phyloP scores from a whole-genome alignment of 1,140 invertebrate genomes.

The Danaus melanippus region DNA sequence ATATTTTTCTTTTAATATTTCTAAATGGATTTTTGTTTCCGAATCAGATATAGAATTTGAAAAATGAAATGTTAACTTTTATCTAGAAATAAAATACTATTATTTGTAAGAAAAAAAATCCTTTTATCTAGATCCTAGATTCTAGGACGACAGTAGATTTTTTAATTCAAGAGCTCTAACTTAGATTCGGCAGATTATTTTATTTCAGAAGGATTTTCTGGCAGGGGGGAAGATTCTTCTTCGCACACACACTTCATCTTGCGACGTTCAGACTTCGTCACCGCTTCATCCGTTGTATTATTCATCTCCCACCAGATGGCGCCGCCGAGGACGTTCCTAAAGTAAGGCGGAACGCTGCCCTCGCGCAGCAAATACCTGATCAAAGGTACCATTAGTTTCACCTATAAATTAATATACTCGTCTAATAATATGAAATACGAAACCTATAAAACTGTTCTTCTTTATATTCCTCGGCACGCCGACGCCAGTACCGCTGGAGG shows the following conservation, averaged over 20 bases:
- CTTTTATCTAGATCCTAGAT: too few relatives aligned
- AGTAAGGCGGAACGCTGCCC: constrained; percentile 50
- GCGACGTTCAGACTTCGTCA: constrained; percentile 26
- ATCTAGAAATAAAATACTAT: too few relatives aligned
- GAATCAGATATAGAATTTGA: too few relatives aligned
- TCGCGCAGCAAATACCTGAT: constrained; percentile 47
- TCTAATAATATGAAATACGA: constrained; percentile 2
- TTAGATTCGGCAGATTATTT: too few relatives aligned
- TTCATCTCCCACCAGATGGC: constrained; percentile 60
- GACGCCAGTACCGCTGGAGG: constrained; percentile 46
- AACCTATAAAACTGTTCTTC: constrained; percentile 52
- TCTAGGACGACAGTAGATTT: too few relatives aligned
- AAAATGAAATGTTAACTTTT: too few relatives aligned
- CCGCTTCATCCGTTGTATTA: constrained; percentile 33
- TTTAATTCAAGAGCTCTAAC: too few relatives aligned
- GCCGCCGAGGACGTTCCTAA: constrained; percentile 50
- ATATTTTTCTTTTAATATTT: too few relatives aligned
- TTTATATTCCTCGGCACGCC: constrained; percentile 42
- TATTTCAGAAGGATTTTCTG: too few relatives aligned
- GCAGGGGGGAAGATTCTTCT: constrained; percentile 6
- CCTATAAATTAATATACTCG: neutral
- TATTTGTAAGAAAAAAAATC: too few relatives aligned
- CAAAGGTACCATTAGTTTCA: neutral
- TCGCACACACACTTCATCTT: constrained; percentile 38
- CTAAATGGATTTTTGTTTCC: too few relatives aligned